Evolutionary conservation across 2,888 invertebrate species (phyloP).

Genomic region (Lithosia quadra): DNA sequence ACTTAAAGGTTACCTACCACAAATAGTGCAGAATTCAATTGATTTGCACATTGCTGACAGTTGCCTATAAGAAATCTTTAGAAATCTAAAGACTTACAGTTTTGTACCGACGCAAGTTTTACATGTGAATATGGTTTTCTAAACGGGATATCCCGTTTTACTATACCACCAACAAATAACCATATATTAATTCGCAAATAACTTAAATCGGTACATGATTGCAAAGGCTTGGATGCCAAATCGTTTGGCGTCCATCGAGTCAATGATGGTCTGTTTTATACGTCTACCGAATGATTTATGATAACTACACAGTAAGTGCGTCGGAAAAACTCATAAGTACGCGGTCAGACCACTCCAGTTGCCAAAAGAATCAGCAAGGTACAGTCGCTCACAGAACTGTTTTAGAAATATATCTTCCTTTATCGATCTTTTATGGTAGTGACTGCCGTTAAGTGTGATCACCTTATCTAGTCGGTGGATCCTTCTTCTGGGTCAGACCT

Average conservation of each 20-base stretch:
- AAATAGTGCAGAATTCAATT: too few relatives aligned
- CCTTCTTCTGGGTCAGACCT: too few relatives aligned
- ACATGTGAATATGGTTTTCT: too few relatives aligned
- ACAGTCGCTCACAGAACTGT: slow-evolving; percentile 51
- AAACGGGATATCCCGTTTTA: neutral
- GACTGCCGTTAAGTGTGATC: too few relatives aligned
- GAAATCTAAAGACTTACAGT: too few relatives aligned
- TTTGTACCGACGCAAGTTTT: neutral
- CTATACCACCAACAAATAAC: slow-evolving; percentile 6
- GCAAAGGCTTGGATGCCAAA: slow-evolving; percentile 35
- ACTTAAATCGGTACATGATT: slow-evolving; percentile 31
- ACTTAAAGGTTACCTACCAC: too few relatives aligned
- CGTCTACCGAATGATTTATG: slow-evolving; percentile 72
- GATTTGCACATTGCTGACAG: too few relatives aligned
- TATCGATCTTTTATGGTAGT: too few relatives aligned
- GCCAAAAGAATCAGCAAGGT: slow-evolving; percentile 81
- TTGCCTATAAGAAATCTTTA: too few relatives aligned
- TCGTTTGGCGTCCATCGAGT: slow-evolving; percentile 42
- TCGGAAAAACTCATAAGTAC: slow-evolving; percentile 73
- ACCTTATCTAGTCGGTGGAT: too few relatives aligned
- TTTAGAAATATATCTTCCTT: neutral
- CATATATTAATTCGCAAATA: slow-evolving; percentile 38
- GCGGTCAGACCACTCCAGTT: slow-evolving; percentile 66
- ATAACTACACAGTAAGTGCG: slow-evolving; percentile 73
- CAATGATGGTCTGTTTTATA: slow-evolving; percentile 53